Percentiles rank a stretch among this genome's conserved stretches.
Conservation (phyloP, 2,113 vertebrate species). For the Otus sunia region DNA sequence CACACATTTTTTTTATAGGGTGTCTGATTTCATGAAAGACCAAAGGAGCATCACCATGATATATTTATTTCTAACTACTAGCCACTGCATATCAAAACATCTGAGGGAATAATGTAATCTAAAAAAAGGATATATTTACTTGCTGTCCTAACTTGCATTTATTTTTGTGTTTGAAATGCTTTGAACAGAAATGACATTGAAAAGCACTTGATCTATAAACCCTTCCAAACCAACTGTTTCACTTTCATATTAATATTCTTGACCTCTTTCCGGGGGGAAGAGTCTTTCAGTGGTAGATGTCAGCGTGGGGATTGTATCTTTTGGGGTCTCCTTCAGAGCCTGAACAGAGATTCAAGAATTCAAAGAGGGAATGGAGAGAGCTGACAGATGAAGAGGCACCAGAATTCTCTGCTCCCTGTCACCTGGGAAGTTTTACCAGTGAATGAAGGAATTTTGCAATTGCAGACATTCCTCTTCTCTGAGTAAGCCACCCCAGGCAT, state of each 20-base stretch:
- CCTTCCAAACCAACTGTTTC: background rate
- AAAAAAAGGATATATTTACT: background rate
- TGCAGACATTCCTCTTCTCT: background rate
- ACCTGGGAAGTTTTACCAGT: background rate
- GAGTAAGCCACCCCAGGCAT: too few relatives aligned
- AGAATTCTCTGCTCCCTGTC: background rate
- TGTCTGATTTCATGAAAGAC: background rate
- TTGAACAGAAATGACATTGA: background rate
- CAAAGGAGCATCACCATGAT: background rate
- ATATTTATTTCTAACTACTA: background rate
- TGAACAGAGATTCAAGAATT: background rate
- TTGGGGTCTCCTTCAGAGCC: background rate
- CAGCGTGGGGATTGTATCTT: background rate
- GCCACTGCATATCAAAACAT: background rate
- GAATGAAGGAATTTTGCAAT: background rate
- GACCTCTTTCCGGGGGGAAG: background rate
- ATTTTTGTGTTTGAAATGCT: background rate
- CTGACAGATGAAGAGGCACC: background rate
- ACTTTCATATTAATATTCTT: background rate
- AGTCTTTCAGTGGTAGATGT: background rate
- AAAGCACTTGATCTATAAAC: background rate
- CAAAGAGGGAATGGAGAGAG: background rate
- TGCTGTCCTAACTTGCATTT: background rate
- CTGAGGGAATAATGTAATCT: background rate
- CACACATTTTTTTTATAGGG: background rate